Evolutionary conservation across 2,888 invertebrate species (phyloP).

Genomic region (Watsonalla binaria): DNA sequence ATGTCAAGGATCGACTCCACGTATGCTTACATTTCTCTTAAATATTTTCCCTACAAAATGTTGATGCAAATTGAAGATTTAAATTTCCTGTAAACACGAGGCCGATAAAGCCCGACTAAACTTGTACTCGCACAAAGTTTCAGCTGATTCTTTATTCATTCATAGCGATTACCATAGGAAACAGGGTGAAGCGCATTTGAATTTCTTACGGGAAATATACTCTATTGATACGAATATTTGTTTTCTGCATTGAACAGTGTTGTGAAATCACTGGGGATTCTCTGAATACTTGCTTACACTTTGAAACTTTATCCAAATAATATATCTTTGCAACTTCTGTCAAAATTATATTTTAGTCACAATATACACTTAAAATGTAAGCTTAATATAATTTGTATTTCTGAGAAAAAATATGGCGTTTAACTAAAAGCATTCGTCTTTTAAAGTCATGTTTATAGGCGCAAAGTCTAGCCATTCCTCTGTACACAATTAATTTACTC

Average conservation of each 20-base stretch:
- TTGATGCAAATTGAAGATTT: constrained; percentile 40
- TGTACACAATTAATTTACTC: background rate
- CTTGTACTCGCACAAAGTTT: constrained; percentile 31
- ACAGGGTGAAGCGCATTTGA: constrained; percentile 53
- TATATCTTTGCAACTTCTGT: background rate
- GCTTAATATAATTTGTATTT: background rate
- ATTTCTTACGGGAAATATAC: constrained; percentile 53
- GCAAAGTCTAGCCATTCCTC: background rate
- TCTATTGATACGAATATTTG: constrained; percentile 58
- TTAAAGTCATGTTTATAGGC: background rate
- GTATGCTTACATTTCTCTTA: background rate
- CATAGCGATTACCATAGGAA: constrained; percentile 57
- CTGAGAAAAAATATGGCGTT: background rate
- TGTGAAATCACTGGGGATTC: constrained; percentile 42
- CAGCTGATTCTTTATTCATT: constrained; percentile 59
- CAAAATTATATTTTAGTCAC: background rate
- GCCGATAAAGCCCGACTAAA: constrained; percentile 32
- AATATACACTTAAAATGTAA: too few species aligned
- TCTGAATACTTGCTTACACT: constrained; percentile 15
- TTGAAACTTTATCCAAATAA: too few species aligned
- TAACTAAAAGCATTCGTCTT: background rate
- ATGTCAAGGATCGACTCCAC: background rate
- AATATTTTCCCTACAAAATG: constrained; percentile 23
- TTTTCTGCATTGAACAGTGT: constrained; percentile 38
- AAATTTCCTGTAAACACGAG: constrained; percentile 31